Evolutionary conservation across 2,113 vertebrate species (phyloP).

Genomic region (Poicephalus gulielmi): DNA sequence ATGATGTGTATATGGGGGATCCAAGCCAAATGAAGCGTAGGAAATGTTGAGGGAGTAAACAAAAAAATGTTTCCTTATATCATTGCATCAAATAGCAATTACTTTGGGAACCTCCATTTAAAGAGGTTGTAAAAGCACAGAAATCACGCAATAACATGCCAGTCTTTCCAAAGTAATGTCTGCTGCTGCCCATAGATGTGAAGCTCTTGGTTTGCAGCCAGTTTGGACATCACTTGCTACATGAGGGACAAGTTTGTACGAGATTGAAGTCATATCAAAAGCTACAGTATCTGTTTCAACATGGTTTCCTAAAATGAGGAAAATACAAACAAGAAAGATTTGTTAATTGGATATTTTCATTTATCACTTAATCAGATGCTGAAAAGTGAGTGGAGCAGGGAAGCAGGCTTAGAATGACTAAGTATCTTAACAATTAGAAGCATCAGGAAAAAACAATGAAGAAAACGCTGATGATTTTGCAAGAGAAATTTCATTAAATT

Average conservation of each 20-base stretch:
- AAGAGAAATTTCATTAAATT: background rate
- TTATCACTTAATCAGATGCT: background rate
- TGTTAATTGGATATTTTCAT: background rate
- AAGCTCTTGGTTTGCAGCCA: background rate
- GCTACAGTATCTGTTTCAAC: background rate
- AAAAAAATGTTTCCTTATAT: background rate
- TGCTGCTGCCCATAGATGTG: background rate
- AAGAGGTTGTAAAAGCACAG: background rate
- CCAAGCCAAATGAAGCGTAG: background rate
- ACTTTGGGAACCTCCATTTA: background rate
- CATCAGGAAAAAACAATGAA: background rate
- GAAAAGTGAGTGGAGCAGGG: background rate
- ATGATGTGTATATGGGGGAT: background rate
- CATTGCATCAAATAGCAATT: background rate
- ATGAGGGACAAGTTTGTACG: background rate
- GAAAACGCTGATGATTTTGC: background rate
- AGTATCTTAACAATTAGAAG: background rate
- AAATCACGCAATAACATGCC: background rate
- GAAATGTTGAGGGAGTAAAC: background rate
- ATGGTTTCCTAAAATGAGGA: background rate
- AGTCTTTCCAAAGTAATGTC: background rate
- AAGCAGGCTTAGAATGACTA: background rate
- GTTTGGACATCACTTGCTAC: background rate
- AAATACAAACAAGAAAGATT: background rate
- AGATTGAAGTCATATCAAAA: background rate